These are phyloP conservation scores for Meriones unguiculatus DNA, from an alignment of 2,113 vertebrate genomes.

Conservation along the genomic window DNA sequence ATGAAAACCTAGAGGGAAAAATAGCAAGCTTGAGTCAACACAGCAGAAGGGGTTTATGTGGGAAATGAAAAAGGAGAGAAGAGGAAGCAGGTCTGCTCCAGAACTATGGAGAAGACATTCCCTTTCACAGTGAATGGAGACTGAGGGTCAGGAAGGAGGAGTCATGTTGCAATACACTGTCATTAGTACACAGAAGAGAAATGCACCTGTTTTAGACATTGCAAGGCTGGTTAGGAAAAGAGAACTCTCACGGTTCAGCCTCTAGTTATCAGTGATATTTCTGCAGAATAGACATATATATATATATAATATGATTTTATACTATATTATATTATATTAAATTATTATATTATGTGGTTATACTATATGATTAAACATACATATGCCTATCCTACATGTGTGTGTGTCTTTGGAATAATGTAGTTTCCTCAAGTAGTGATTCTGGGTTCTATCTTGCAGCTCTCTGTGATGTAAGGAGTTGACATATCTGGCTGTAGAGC, in stretches of 20 bases:
- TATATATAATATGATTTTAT: background rate
- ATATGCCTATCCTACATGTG: no score
- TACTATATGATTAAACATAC: no score
- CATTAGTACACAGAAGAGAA: background rate
- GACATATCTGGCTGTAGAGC: background rate
- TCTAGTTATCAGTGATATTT: background rate
- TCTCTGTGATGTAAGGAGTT: background rate
- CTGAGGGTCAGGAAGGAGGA: background rate
- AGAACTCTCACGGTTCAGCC: background rate
- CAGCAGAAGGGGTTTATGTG: background rate
- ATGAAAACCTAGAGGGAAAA: background rate
- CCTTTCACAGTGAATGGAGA: background rate
- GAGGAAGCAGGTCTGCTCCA: background rate
- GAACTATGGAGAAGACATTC: no score
- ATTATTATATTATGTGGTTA: no score
- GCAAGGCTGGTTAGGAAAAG: background rate
- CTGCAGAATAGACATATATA: background rate
- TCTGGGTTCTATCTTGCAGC: background rate
- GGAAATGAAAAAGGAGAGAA: background rate
- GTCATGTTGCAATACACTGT: fast-evolving
- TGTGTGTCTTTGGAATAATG: background rate
- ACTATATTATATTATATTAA: no score
- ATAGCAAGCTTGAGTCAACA: background rate
- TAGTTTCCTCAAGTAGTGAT: background rate
- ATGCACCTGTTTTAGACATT: background rate